Conservation (phyloP, 2,797 vertebrate genomes). For the Simalia tracyae region DNA sequence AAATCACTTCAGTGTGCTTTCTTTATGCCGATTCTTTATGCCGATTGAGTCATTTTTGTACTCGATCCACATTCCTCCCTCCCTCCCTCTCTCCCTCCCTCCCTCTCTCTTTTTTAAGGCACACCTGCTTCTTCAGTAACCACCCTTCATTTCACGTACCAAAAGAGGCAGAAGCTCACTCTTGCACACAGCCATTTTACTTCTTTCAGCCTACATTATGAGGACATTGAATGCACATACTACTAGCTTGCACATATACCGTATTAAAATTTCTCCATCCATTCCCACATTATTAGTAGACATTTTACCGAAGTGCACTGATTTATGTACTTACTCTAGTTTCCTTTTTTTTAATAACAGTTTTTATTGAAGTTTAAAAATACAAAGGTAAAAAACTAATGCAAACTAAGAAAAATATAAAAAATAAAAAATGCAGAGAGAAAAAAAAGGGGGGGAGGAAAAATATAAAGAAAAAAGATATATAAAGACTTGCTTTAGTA, state of each 20-base stretch:
- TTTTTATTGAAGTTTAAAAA: too few relatives aligned
- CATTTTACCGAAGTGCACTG: not conserved
- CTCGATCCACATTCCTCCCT: too few relatives aligned
- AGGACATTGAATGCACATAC: not conserved
- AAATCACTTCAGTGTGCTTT: too few relatives aligned
- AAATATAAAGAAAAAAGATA: too few relatives aligned
- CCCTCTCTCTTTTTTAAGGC: not conserved
- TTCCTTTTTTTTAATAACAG: too few relatives aligned
- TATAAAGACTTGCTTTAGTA: not conserved
- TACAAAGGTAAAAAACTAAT: too few relatives aligned
- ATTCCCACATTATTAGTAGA: not conserved
- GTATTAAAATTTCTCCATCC: not conserved
- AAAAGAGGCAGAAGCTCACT: not conserved
- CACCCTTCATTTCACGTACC: not conserved
- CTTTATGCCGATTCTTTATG: too few relatives aligned
- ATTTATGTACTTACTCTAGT: not conserved
- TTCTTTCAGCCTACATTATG: too few relatives aligned
- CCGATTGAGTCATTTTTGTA: too few relatives aligned
- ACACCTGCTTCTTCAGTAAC: not conserved
- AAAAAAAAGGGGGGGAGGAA: too few relatives aligned
- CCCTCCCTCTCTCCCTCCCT: not conserved
- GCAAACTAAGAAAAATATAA: too few relatives aligned
- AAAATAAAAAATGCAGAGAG: too few relatives aligned
- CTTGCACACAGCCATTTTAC: not conserved
- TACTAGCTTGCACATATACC: not conserved